A percentile compares a stretch with the other conserved stretches of the same genome.
phyloP scores from a whole-genome alignment of 2,888 invertebrate genomes.

The Glaucopsyche alexis region DNA sequence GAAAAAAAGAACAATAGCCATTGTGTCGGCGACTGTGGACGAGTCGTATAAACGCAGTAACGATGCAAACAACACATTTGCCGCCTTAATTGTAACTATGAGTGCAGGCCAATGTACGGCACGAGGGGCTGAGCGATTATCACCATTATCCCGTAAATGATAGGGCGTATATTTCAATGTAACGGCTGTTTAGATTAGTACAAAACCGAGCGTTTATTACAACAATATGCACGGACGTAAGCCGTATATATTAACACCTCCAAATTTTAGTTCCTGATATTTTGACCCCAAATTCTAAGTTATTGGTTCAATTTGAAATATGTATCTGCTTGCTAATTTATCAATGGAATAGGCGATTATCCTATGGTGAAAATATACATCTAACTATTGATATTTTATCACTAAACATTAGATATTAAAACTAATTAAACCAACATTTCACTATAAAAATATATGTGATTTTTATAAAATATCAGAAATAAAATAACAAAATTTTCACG shows the following conservation, averaged over 20 bases:
- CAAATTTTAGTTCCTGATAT: background rate
- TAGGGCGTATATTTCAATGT: slow-evolving; percentile 8
- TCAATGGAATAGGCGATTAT: too few relatives aligned
- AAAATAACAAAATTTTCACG: too few relatives aligned
- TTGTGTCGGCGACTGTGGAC: slow-evolving; percentile 36
- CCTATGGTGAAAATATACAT: too few relatives aligned
- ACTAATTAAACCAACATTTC: too few relatives aligned
- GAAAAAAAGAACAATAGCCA: slow-evolving; percentile 31
- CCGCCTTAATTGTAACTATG: slow-evolving; percentile 42
- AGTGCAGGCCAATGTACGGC: slow-evolving; percentile 35
- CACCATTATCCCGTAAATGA: background rate
- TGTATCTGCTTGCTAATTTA: background rate
- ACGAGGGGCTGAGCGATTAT: slow-evolving; percentile 20
- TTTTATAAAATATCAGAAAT: too few relatives aligned
- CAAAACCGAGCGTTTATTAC: slow-evolving; percentile 18
- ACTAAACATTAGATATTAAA: too few relatives aligned
- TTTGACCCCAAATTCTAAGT: background rate
- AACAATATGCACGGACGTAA: slow-evolving; percentile 24
- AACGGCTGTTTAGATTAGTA: slow-evolving; percentile 5
- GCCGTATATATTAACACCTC: slow-evolving; percentile 26
- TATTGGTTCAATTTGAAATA: background rate
- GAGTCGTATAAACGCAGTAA: slow-evolving; percentile 39
- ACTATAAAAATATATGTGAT: too few relatives aligned
- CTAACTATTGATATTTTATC: too few relatives aligned
- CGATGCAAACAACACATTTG: slow-evolving; percentile 41